These are phyloP conservation scores for Corythaixoides concolor DNA, from an alignment of 2,113 vertebrate genomes.

Conservation along the genomic window DNA sequence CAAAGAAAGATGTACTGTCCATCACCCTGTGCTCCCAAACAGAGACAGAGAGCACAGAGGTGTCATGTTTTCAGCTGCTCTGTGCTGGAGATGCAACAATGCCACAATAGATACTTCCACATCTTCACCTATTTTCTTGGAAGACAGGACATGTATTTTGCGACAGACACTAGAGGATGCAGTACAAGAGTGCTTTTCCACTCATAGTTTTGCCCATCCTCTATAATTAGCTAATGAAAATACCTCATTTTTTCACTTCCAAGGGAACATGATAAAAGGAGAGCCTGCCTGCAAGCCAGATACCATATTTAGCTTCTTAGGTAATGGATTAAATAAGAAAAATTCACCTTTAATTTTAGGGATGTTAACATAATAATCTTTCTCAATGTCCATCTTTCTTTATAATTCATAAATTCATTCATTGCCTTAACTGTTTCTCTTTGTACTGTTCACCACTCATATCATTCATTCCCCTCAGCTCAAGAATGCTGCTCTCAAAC, in stretches of 20 bases:
- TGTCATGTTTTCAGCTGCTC: neutral
- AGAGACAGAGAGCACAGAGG: neutral
- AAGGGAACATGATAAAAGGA: neutral
- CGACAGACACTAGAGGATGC: neutral
- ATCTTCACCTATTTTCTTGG: neutral
- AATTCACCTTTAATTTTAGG: neutral
- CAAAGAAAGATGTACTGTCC: neutral
- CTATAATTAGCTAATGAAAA: neutral
- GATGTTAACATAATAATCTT: neutral
- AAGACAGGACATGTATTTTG: neutral
- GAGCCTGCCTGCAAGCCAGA: neutral
- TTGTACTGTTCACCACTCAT: neutral
- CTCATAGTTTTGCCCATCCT: neutral
- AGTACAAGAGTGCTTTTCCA: neutral
- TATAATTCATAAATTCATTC: neutral
- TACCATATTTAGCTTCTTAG: neutral
- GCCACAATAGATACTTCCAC: neutral
- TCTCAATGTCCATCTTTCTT: neutral
- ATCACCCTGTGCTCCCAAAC: neutral
- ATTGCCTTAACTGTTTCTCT: neutral
- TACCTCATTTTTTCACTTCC: neutral
- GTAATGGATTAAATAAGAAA: neutral
- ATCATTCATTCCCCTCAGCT: neutral
- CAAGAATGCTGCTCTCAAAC: neutral
- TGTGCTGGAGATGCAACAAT: neutral